These are phyloP conservation scores for Spilogale gracilis DNA, from an alignment of 2,113 vertebrate genomes.

Conservation along the genomic window DNA sequence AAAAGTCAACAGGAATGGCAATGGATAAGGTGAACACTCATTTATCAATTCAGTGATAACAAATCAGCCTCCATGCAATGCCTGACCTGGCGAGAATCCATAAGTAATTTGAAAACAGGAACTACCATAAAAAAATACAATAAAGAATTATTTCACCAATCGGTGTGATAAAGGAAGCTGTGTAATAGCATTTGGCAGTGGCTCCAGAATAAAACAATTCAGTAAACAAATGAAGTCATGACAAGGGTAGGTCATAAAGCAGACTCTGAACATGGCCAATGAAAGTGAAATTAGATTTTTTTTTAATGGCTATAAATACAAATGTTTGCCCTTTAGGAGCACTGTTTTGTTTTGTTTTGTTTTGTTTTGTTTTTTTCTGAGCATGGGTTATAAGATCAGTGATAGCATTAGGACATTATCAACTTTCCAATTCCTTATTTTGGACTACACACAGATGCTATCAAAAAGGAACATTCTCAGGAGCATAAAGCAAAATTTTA, in stretches of 20 bases:
- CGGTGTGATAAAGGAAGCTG: constrained; percentile 41
- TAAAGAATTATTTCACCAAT: constrained; percentile 55
- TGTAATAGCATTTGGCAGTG: constrained; percentile 42
- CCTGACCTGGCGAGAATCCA: neutral
- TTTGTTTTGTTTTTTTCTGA: neutral
- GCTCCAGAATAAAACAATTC: constrained; percentile 31
- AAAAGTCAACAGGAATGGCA: neutral
- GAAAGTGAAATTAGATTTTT: constrained; percentile 52
- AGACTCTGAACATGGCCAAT: neutral
- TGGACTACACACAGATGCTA: neutral
- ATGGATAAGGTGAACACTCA: neutral
- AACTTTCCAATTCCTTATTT: neutral
- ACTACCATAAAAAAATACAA: constrained; percentile 35
- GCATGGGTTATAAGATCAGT: neutral
- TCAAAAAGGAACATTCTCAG: neutral
- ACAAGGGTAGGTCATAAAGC: constrained; percentile 22
- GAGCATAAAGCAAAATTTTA: neutral
- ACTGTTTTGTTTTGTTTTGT: neutral
- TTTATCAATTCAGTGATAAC: constrained; percentile 42
- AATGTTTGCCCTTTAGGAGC: neutral
- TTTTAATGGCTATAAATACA: constrained; percentile 18
- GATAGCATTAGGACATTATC: neutral
- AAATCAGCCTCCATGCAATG: neutral
- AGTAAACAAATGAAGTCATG: constrained; percentile 62
- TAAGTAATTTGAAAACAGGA: constrained; percentile 49